Conservation (phyloP, 2,888 invertebrate species). For the Melieria picta region DNA sequence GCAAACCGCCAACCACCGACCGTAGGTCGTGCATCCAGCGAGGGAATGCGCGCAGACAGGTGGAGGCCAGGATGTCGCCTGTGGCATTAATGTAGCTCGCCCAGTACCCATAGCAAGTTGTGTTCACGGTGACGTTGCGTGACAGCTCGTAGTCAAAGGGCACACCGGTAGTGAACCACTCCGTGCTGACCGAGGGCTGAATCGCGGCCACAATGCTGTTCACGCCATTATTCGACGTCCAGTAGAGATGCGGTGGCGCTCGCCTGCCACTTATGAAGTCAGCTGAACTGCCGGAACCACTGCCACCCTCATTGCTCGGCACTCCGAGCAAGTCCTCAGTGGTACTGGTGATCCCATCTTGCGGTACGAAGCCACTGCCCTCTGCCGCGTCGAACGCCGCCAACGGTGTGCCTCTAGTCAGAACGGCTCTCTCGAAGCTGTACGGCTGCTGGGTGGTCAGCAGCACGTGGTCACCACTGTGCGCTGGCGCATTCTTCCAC, state of each 20-base stretch:
- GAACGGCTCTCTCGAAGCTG: conserved; percentile 52
- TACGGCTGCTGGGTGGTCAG: conserved; percentile 58
- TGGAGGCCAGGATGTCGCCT: conserved; percentile 59
- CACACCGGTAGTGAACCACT: conserved; percentile 64
- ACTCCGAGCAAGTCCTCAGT: too few species aligned
- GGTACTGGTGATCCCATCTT: conserved; percentile 44
- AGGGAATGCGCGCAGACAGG: conserved; percentile 69
- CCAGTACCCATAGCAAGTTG: conserved; percentile 65
- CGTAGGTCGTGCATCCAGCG: conserved; percentile 71
- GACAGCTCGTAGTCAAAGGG: conserved; percentile 59
- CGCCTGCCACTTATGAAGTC: neutral
- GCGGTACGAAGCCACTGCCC: conserved; percentile 48
- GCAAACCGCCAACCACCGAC: conserved; percentile 64
- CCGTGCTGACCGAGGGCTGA: conserved; percentile 50
- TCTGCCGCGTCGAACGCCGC: conserved; percentile 47
- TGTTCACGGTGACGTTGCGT: conserved; percentile 54
- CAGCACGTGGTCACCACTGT: conserved; percentile 56
- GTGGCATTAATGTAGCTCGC: conserved; percentile 60
- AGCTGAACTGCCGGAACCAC: neutral
- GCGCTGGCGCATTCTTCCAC: conserved; percentile 60
- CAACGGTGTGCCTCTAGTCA: conserved; percentile 49
- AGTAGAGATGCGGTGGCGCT: conserved; percentile 42
- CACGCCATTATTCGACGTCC: conserved; percentile 58
- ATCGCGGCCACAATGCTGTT: conserved; percentile 56
- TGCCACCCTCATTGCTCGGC: conserved; percentile 14